These are phyloP conservation scores for Etheostoma spectabile DNA, from an alignment of 2,113 vertebrate species.

Conservation along the genomic window DNA sequence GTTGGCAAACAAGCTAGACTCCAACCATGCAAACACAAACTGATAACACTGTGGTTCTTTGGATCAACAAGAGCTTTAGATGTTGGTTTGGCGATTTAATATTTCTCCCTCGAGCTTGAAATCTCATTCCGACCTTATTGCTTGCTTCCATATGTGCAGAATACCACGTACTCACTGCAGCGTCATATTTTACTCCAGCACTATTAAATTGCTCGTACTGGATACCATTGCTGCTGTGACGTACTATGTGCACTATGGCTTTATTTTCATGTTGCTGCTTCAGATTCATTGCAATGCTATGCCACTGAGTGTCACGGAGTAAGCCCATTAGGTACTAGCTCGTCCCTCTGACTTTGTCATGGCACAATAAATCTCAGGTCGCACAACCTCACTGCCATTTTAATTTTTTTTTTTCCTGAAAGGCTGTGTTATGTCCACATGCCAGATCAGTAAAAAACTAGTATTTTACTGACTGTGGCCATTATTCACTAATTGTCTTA, in stretches of 20 bases:
- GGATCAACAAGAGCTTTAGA: neutral
- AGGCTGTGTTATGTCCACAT: neutral
- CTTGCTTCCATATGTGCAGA: neutral
- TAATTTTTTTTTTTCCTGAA: conserved; percentile 1
- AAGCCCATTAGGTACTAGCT: neutral
- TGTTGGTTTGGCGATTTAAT: neutral
- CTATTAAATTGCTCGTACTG: neutral
- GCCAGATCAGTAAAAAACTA: neutral
- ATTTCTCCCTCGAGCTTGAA: neutral
- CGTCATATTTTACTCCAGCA: neutral
- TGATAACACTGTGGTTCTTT: neutral
- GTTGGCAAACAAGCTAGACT: neutral
- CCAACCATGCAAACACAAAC: neutral
- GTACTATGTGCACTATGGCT: neutral
- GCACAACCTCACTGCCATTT: neutral
- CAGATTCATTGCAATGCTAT: conserved; percentile 17
- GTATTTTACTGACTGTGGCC: neutral
- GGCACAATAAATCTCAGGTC: conserved; percentile 27
- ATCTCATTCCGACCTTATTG: neutral
- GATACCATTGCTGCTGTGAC: conserved; percentile 5
- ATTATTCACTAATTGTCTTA: too few species aligned
- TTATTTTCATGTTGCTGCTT: conserved; percentile 18
- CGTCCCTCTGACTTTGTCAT: conserved; percentile 38
- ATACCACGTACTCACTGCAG: neutral
- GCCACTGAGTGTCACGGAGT: neutral